A percentile compares a stretch with the other conserved stretches of the same genome.
These are phyloP conservation scores for Hypanus sabinus DNA, from an alignment of 2,113 vertebrate species.

Conservation along the genomic window DNA sequence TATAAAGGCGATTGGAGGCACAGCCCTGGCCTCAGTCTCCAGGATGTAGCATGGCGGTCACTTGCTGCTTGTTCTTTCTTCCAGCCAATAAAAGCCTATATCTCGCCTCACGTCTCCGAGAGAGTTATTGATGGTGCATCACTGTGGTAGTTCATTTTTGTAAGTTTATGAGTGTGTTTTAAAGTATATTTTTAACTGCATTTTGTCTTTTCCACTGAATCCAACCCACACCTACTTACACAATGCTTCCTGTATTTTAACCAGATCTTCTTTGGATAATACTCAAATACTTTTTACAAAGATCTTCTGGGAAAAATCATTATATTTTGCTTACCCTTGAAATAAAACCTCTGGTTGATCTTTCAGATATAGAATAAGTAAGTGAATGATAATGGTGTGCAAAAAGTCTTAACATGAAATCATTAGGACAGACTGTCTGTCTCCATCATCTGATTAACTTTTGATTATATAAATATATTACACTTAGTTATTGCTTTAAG, in stretches of 20 bases:
- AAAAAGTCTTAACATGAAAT: background rate
- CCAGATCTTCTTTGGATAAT: background rate
- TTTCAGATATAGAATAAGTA: background rate
- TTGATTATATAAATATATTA: background rate
- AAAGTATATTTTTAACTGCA: background rate
- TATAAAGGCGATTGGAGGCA: too few species aligned
- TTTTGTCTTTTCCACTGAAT: too few species aligned
- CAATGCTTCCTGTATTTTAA: background rate
- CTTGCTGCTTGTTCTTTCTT: too few species aligned
- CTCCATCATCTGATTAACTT: background rate
- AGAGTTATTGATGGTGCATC: too few species aligned
- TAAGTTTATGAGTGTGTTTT: background rate
- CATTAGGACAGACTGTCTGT: background rate
- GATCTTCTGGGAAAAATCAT: background rate
- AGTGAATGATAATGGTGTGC: background rate
- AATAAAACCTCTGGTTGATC: background rate
- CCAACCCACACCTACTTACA: background rate
- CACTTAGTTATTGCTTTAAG: slow-evolving; percentile 43
- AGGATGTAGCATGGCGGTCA: too few species aligned
- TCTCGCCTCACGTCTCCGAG: too few species aligned
- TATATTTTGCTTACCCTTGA: background rate
- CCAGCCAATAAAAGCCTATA: too few species aligned
- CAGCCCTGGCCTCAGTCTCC: too few species aligned
- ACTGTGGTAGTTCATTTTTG: background rate
- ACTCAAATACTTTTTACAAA: background rate